phyloP scores from a whole-genome alignment of 2,113 vertebrate species.

The Ophiodon elongatus region DNA sequence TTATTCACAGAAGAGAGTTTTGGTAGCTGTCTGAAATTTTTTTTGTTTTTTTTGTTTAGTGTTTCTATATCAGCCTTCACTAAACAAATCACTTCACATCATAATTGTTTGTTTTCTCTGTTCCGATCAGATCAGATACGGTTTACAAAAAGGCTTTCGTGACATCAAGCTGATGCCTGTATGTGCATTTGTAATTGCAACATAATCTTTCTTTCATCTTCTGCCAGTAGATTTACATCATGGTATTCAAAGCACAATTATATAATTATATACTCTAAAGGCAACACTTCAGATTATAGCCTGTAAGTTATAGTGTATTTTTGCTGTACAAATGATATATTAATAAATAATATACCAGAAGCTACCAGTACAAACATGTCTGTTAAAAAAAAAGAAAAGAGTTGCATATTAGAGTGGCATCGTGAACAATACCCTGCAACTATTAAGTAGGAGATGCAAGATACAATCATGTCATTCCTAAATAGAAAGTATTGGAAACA shows the following conservation, averaged over 20 bases:
- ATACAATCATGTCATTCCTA: not conserved
- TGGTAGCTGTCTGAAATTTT: not conserved
- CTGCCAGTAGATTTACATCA: slow-evolving; percentile 3
- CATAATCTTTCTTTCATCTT: not conserved
- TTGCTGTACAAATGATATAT: not conserved
- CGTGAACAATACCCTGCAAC: not conserved
- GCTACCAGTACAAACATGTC: not conserved
- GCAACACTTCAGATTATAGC: not conserved
- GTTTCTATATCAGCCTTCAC: not conserved
- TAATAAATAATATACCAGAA: not conserved
- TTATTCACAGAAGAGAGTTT: not conserved
- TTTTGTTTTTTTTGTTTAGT: not conserved
- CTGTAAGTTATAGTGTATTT: not conserved
- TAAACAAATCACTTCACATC: not conserved
- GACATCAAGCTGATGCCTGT: not conserved
- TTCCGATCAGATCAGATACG: not conserved
- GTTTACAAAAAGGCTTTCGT: not conserved
- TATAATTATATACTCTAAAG: not conserved
- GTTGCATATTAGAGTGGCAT: not conserved
- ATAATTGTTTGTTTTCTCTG: not conserved
- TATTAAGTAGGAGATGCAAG: not conserved
- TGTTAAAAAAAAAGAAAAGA: not conserved
- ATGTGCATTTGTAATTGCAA: not conserved
- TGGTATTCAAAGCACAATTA: not conserved
- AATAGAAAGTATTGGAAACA: not conserved